Evolutionary conservation across 1,140 invertebrate species (phyloP), one percentile per base, ranked within the genome.

Genomic region (Leptopilina boulardi): DNA sequence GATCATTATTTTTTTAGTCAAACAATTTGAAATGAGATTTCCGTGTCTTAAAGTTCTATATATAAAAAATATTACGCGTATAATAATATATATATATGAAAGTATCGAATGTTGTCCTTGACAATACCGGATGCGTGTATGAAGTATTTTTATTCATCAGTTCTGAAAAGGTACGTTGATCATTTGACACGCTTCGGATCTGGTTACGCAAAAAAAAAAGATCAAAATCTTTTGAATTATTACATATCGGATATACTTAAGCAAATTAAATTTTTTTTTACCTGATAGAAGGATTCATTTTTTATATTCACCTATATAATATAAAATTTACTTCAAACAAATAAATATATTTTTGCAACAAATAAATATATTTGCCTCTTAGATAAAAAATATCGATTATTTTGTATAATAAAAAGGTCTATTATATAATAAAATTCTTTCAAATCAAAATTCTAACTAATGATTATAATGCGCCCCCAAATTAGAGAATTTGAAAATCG

Each of bases 51-150:
- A n/a, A 8, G 47, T 18, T 18, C 2, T 18, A n/a, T 1, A 18
- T 51, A 51, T 51, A 1, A 51, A 51, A 51, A 51, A 51, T 51
- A 51, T 51, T 51, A 5, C 18, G 47, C 18, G 47, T 18, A 51
- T 51, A 51, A 51, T 51, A 15, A n/a, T 47, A 30, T 30, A 30
- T 30, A 30, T 30, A 30, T 47, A 47, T 47, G 41, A 51, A 18
- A 51, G n/a, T 51, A 51, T 51, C 47, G 47, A 51, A 51, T 51
- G 47, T 51, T 51, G 47, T n/a, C 47, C 47, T 51, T 51, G 47
- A 51, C 47, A 51, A 51, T 6, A 51, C 47, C 47, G 47, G 47
- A 51, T 51, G 47, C 18, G 47, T 51, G n/a, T n/a, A n/a, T n/a
- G n/a, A 15, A 51, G 47, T 51, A 51, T 51, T 51, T 51, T 18